A percentile compares a stretch with the other conserved stretches of the same genome.
phyloP scores from a whole-genome alignment of 2,888 invertebrate species.

The Urechis unicinctus region DNA sequence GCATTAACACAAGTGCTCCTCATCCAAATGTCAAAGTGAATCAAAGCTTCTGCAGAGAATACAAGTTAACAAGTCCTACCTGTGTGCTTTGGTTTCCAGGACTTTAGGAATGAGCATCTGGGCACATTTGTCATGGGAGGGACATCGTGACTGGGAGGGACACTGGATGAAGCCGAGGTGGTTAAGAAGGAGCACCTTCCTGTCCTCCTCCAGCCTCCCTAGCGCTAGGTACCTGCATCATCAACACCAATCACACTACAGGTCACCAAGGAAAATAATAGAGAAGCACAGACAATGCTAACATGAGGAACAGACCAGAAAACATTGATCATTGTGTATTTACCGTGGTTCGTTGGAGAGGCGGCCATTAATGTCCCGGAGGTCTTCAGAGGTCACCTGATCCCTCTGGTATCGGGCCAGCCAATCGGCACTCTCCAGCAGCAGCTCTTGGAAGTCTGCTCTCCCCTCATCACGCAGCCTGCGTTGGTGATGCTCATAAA shows the following conservation, averaged over 20 bases:
- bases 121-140: slow-evolving; percentile 51
- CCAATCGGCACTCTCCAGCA: slow-evolving; percentile 85
- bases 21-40: too few relatives aligned
- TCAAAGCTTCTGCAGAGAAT: not conserved
- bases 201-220: slow-evolving; percentile 87
- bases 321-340: not conserved
- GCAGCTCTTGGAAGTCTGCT: slow-evolving; percentile 84
- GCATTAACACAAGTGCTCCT: too few relatives aligned
- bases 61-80: slow-evolving; percentile 38
- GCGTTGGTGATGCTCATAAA: slow-evolving; percentile 84
- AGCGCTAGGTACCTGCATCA: slow-evolving; percentile 77
- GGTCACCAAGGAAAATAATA: too few relatives aligned
- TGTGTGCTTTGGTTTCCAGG: slow-evolving; percentile 63
- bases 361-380: slow-evolving; percentile 85
- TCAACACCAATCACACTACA: not conserved
- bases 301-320: not conserved
- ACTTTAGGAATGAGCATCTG: slow-evolving; percentile 63
- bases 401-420: slow-evolving; percentile 89
- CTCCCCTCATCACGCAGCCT: slow-evolving; percentile 67
- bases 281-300: too few relatives aligned
- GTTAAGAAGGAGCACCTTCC: slow-evolving; percentile 88
- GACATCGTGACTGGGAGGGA: slow-evolving; percentile 89
- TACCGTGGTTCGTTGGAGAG: slow-evolving; percentile 85
- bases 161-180: slow-evolving; percentile 93
- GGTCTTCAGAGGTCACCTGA: slow-evolving; percentile 87